Base-by-base conservation (phyloP, 37 sponge, comb jelly and placozoan genomes). In the Mnemiopsis leidyi region DNA sequence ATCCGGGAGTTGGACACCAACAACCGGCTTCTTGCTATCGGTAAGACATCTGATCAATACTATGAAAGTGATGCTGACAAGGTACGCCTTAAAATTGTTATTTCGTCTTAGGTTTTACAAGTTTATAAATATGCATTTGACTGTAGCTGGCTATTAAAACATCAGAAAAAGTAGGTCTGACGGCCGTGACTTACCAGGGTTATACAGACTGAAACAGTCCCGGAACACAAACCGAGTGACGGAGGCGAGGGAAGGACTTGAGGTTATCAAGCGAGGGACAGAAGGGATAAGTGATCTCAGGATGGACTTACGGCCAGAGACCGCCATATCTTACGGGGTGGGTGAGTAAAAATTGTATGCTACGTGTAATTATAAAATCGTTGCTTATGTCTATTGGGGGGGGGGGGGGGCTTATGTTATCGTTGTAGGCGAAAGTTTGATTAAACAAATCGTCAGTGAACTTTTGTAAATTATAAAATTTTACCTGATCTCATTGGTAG, bases 1-100 rank as follows among this genome's bases (percentile, higher is more conserved):
- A 9, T 85, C 25, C 2, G 48, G 30, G 90, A 85, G 3, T 23
- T 85, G 48, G 90, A 85, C 35, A 37, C 38, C 24, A 85, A 85
- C 61, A 85, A 85, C 61, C 40, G 90, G 20, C 90, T 85, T n/a
- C 90, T 85, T 3, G 16, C 35, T 3, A 33, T 33, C 38, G 90
- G 90, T 85, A 82, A 34, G 30, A n/a, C 3, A 20, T 13, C 13
- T 13, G 68, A 67, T 13, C 18, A 20, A 67, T 13, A 67, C 18
- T 13, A 67, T 13, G 20, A 67, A 67, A 67, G 68, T 21, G 18
- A 21, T 67, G 68, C 20, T n/a, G n/a, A n/a, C n/a, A n/a, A n/a
- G n/a, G n/a, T n/a, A n/a, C n/a, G n/a, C n/a, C n/a, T n/a, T n/a
- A n/a, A n/a, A n/a, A n/a, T n/a, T n/a, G n/a, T n/a, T n/a, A n/a